These are phyloP conservation scores for Crotalus helleri DNA, from an alignment of 2,113 vertebrate species.

Conservation along the genomic window DNA sequence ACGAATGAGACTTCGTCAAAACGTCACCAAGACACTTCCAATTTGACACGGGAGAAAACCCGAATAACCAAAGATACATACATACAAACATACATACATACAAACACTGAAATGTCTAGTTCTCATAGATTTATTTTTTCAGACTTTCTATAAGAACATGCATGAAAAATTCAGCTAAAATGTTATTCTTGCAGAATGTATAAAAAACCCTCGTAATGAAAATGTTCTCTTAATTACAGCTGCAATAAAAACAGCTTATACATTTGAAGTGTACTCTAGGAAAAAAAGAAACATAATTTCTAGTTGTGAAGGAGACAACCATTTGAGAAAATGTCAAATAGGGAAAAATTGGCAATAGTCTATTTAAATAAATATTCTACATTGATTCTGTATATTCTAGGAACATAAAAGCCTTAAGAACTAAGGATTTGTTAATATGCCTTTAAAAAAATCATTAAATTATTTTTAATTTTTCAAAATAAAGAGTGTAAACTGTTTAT, in stretches of 20 bases:
- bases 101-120: slow-evolving; percentile 52
- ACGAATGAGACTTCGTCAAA: too few relatives aligned
- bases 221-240: slow-evolving; percentile 64
- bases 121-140: slow-evolving; percentile 63
- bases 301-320: slow-evolving; percentile 61
- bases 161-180: slow-evolving; percentile 66
- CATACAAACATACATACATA: slow-evolving; percentile 29
- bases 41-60: too few relatives aligned
- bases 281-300: slow-evolving; percentile 64
- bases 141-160: slow-evolving; percentile 64
- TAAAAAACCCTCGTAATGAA: slow-evolving; percentile 62
- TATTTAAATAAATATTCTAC: slow-evolving; percentile 46
- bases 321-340: slow-evolving; percentile 65
- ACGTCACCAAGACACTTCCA: too few relatives aligned
- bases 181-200: slow-evolving; percentile 69
- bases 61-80: slow-evolving; percentile 6
- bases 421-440: not conserved
- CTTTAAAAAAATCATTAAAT: not conserved
- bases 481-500: not conserved
- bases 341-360: slow-evolving; percentile 59
- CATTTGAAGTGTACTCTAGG: slow-evolving; percentile 62
- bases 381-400: slow-evolving; percentile 42
- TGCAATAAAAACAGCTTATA: slow-evolving; percentile 67
- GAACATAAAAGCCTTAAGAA: slow-evolving; percentile 33
- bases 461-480: not conserved